phyloP scores from a whole-genome alignment of 1,140 invertebrate genomes.

The Mercenaria mercenaria region DNA sequence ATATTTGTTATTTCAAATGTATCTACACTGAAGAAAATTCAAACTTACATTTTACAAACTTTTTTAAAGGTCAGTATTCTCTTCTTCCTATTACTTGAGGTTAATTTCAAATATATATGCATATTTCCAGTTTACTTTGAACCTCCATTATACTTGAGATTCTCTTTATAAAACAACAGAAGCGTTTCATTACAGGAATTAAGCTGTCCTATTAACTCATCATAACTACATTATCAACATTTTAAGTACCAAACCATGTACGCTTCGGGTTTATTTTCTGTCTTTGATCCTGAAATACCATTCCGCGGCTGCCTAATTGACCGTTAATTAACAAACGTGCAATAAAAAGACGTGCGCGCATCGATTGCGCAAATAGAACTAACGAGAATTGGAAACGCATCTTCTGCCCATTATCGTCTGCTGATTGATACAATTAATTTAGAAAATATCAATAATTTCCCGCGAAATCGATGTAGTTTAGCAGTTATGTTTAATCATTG shows the following conservation, averaged over 20 bases:
- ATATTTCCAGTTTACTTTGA: too few species aligned
- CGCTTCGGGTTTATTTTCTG: background rate
- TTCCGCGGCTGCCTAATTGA: background rate
- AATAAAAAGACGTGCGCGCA: background rate
- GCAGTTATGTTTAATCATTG: background rate
- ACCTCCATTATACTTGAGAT: too few species aligned
- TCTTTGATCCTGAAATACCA: background rate
- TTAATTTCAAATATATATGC: too few species aligned
- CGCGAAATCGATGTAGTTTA: conserved; percentile 15
- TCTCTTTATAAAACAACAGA: too few species aligned
- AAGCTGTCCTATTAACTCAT: too few species aligned
- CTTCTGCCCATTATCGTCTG: conserved; percentile 19
- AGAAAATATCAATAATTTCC: conserved; percentile 22
- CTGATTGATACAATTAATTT: conserved; percentile 23
- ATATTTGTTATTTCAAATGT: too few species aligned
- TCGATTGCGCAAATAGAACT: conserved; percentile 22
- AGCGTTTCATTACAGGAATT: too few species aligned
- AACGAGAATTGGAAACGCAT: conserved; percentile 18
- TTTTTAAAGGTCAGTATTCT: too few species aligned
- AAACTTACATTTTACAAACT: too few species aligned
- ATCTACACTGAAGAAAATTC: too few species aligned
- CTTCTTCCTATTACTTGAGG: too few species aligned
- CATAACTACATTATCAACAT: too few species aligned
- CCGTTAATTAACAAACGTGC: background rate
- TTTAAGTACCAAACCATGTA: background rate